Evolutionary conservation across 2,113 vertebrate species (phyloP), one percentile per base, ranked within the genome.

Genomic region (Shinisaurus crocodilurus): DNA sequence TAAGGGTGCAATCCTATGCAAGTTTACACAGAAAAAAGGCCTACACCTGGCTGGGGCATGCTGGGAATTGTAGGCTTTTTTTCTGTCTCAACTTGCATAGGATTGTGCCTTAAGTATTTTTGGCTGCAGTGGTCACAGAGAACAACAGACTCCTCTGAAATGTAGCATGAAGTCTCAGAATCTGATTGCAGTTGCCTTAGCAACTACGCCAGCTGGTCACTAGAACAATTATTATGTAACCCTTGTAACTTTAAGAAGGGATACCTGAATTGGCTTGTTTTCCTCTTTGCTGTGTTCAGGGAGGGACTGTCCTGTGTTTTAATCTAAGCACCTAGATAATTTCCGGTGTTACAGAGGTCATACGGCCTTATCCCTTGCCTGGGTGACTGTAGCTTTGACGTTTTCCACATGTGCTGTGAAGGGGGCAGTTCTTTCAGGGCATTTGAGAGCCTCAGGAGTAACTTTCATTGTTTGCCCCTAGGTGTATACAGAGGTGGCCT

Each of bases 401-500:
- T 74, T 74, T 5, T 16, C 70, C 34, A 15, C 10, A 5, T 18
- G 13, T 74, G 72, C 15, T 20, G n/a, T 18, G 32, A 16, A 18
- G 34, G 13, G 9, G 34, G 60, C 12, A 70, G 32, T 32, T 70
- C 29, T 9, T 32, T 34, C 43, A 3, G 12, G 13, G 29, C 0
- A 54, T 1, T 18, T 37, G 12, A 86, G 34, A 7, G 27, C 29
- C 2, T 4, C 13, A 6, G 48, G 2, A 18, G 12, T 29, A 6
- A 69, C 27, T 0, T 69, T 3, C 4, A 0, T 80, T 70, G 2
- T 76, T 93, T 27, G 81, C 27, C 88, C 70, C 79, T 95, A 99
- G 99, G 99, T 86, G 97, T 99, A 43, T 99, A 98, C 96, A 98
- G 99, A 90, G 98, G 99, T 0, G 97, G 99, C 93, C 97, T 96